These are phyloP conservation scores for Cydia pomonella DNA, from an alignment of 1,140 invertebrate species.

Conservation along the genomic window DNA sequence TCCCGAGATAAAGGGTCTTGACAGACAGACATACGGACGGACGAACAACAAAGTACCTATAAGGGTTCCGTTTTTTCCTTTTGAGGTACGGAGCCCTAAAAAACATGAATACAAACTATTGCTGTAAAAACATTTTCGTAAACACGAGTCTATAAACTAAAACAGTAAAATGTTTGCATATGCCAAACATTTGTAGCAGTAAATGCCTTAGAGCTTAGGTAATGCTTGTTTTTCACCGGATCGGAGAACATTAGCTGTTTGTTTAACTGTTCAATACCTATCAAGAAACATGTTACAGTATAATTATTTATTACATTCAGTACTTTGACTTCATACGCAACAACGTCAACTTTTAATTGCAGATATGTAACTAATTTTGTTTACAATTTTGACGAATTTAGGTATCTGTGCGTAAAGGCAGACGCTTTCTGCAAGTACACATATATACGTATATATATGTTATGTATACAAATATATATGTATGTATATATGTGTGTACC, in stretches of 20 bases:
- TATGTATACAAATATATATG: no score
- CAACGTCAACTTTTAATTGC: background rate
- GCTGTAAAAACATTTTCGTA: background rate
- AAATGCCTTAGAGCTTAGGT: background rate
- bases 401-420: background rate
- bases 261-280: background rate
- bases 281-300: background rate
- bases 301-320: background rate
- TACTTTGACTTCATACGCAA: background rate
- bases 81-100: no score
- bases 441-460: no score
- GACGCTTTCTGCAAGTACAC: background rate
- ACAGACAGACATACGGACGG: no score
- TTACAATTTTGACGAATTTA: background rate
- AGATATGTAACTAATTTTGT: background rate
- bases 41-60: no score
- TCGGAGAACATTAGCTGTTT: slow-evolving; percentile 3
- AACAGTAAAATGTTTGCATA: background rate
- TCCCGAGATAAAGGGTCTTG: no score
- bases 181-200: slow-evolving; percentile 2
- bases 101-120: no score
- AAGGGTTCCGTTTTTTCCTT: no score
- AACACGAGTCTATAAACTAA: background rate
- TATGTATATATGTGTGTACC: no score
- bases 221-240: background rate